A percentile compares a stretch with the other conserved stretches of the same genome.
Evolutionary conservation across 1,140 invertebrate species (phyloP).

Genomic region (Capitella teleta): DNA sequence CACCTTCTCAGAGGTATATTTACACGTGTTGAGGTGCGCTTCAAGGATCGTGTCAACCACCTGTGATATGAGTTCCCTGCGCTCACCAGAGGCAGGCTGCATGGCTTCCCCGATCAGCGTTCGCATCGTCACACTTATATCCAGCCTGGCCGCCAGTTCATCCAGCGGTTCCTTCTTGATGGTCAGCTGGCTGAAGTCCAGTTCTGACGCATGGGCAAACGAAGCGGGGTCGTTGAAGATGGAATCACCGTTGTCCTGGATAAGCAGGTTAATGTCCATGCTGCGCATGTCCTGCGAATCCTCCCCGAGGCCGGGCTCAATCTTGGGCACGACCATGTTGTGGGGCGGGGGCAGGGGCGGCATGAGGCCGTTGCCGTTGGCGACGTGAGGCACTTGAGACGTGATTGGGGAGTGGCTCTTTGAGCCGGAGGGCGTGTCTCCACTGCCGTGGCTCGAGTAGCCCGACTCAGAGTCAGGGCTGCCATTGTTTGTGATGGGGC

Average conservation of each 20-base stretch:
- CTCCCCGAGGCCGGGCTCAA: not conserved
- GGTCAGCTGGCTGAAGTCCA: not conserved
- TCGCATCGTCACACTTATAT: too few species aligned
- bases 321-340: not conserved
- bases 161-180: not conserved
- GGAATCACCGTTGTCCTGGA: not conserved
- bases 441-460: not conserved
- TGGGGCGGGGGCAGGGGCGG: not conserved
- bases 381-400: not conserved
- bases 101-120: not conserved
- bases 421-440: not conserved
- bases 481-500: not conserved
- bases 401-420: not conserved
- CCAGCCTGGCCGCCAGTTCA: not conserved
- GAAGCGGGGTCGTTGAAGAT: not conserved
- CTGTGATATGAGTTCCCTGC: constrained; percentile 19
- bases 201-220: too few species aligned
- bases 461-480: not conserved
- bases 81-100: not conserved
- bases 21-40: constrained; percentile 87
- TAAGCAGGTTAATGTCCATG: not conserved
- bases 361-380: not conserved
- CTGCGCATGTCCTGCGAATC: not conserved
- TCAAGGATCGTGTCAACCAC: constrained; percentile 63
- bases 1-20: constrained; percentile 86